A percentile compares a stretch with the other conserved stretches of the same genome.
Evolutionary conservation across 2,888 invertebrate genomes (phyloP).

Genomic region (Phoronis australis): DNA sequence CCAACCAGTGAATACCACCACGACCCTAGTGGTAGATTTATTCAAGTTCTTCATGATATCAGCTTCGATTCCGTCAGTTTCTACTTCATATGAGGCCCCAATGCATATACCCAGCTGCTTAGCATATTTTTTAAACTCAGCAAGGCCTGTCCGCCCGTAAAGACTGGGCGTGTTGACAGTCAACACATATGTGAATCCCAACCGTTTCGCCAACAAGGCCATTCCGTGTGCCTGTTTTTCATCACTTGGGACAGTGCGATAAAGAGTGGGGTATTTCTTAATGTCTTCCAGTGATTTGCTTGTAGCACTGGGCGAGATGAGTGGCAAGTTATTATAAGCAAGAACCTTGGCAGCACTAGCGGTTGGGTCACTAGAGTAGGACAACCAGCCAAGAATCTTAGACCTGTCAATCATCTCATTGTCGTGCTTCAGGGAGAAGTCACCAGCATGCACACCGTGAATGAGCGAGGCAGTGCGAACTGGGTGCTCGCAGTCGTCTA

Average conservation of each 20-base stretch:
- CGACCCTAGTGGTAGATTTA: slow-evolving; percentile 28
- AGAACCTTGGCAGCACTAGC: no score
- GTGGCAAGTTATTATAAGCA: no score
- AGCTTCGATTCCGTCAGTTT: slow-evolving; percentile 27
- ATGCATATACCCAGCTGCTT: slow-evolving; percentile 30
- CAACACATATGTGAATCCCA: slow-evolving; percentile 36
- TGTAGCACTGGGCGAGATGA: slow-evolving; percentile 41
- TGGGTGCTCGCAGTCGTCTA: slow-evolving; percentile 35
- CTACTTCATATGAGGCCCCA: slow-evolving; percentile 34
- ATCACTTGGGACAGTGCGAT: slow-evolving; percentile 39
- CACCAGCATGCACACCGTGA: not conserved
- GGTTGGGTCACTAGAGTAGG: no score
- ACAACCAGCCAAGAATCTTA: no score
- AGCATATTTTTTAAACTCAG: slow-evolving; percentile 11
- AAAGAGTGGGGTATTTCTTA: slow-evolving; percentile 27
- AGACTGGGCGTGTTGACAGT: slow-evolving; percentile 33
- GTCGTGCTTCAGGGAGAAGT: no score
- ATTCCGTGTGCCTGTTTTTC: slow-evolving; percentile 27
- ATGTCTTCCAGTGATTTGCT: slow-evolving; percentile 19
- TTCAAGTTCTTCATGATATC: slow-evolving; percentile 27
- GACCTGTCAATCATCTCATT: no score
- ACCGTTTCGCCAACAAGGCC: slow-evolving; percentile 25
- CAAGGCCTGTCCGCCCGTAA: not conserved
- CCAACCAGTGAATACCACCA: slow-evolving; percentile 35
- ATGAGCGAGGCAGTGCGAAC: not conserved